These are phyloP conservation scores for Hippopotamus amphibius DNA, from an alignment of 2,113 vertebrate genomes.

Conservation along the genomic window DNA sequence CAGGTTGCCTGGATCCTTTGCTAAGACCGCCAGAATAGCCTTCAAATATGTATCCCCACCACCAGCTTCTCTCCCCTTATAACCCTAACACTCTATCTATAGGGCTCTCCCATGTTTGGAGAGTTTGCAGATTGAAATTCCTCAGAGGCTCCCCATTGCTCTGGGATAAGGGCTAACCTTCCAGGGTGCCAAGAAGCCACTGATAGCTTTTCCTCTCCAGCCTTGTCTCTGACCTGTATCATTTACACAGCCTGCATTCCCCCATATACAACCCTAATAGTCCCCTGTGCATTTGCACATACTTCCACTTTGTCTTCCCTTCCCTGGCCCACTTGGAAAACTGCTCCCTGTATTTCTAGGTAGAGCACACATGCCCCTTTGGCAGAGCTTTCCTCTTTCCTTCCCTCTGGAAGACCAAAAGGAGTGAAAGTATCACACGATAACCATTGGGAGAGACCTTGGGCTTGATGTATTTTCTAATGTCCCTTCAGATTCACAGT, in stretches of 20 bases:
- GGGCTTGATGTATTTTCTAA: background rate
- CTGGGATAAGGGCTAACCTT: background rate
- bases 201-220: background rate
- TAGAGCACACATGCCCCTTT: background rate
- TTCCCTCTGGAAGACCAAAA: background rate
- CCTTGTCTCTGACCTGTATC: background rate
- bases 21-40: background rate
- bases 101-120: background rate
- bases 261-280: background rate
- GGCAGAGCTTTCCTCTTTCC: background rate
- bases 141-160: background rate
- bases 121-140: background rate
- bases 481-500: background rate
- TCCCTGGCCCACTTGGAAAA: background rate
- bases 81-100: background rate
- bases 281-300: background rate
- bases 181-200: background rate
- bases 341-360: background rate
- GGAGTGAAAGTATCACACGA: background rate
- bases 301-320: background rate
- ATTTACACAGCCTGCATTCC: background rate
- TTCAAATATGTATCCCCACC: background rate
- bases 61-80: background rate
- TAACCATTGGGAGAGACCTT: background rate
- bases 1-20: background rate